Evolutionary conservation across 2,797 vertebrate genomes (phyloP), one percentile per base, ranked within the genome.

Genomic region (Hippocampus kuda): DNA sequence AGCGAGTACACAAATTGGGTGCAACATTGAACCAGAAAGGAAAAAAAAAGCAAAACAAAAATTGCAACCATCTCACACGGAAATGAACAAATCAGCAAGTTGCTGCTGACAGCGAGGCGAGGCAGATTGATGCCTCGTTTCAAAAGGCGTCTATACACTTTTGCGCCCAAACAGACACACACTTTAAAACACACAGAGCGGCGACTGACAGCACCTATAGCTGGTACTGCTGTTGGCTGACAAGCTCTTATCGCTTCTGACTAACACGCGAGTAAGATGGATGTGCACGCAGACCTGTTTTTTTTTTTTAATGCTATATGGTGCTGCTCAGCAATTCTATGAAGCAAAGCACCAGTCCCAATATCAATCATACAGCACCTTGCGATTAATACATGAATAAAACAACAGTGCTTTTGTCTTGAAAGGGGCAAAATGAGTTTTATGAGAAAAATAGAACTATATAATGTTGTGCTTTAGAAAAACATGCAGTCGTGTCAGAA

Each of bases 231-330:
- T 53, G 73, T 82, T 41, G 59, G 74, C 51, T 34, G 86, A 87
- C 85, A 86, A 81, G 82, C 81, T 86, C 82, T 86, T 81, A 87
- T 88, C 88, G 87, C 87, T 75, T 78, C 82, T 85, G 79, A 81
- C 84, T 88, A 87, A 86, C 77, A 67, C 70, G 41, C 66, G 70
- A 73, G 70, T 44, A 72, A 82, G 76, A 84, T 75, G 75, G 81
- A 86, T 79, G 68, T 81, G 75, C n/a, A n/a, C 46, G 67, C 72
- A 70, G 75, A 84, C 72, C 75, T 75, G 76, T 69, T 76, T 76
- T 72, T 79, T 83, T 76, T 74, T 72, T 80, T 82, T 67, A 72
- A 57, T 27, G 26, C 24, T 15, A 57, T 27, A 57, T 27, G 56
- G 24, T 57, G 56, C 4, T 57, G 56, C 13, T 27, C 24, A 27